Base-by-base conservation (phyloP, 2,113 vertebrate species). In the Gambusia holbrooki region DNA sequence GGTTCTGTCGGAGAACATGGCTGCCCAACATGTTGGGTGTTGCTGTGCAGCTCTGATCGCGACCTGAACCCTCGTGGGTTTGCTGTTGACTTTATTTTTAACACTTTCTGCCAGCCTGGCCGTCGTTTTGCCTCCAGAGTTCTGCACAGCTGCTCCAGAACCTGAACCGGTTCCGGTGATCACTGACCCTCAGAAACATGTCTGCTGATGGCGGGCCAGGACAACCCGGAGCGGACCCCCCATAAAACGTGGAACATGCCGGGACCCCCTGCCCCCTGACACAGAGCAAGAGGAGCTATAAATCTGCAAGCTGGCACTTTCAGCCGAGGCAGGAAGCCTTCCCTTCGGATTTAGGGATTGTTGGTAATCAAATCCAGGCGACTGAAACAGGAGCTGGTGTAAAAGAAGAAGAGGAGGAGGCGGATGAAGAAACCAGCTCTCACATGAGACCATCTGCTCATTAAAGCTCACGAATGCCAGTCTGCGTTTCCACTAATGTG, bases 301-400 rank as follows among this genome's bases (percentile, higher is more conserved):
- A 87, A 90, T 89, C 33, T 72, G 73, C 86, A 74, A 70, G 35
- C 73, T 84, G 81, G 84, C 82, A 86, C 68, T 83, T 87, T 79
- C 25, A 90, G 75, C 65, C 65, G 54, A 75, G 72, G 73, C 88
- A 86, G 87, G 90, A 90, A 88, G 86, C 79, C 45, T 84, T 83
- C 69, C 72, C 7, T n/a, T 75, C 61, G 15, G 83, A 83, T 85
- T 81, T 69, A 79, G 37, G 87, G 77, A 87, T 88, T 84, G 76
- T 86, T 74, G 78, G 89, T 91, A 93, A 92, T 87, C 86, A 81
- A 80, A 92, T 85, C 84, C 86, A 88, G 87, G 83, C 6, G 58
- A 73, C 28, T 32, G 65, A 77, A 84, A 82, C 74, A 1, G 83
- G 74, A 86, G 82, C 77, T 0, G 61, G 30, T 42, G 76, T 33